Evolutionary conservation across 2,888 invertebrate genomes (phyloP).

Genomic region (Macaria liturata): DNA sequence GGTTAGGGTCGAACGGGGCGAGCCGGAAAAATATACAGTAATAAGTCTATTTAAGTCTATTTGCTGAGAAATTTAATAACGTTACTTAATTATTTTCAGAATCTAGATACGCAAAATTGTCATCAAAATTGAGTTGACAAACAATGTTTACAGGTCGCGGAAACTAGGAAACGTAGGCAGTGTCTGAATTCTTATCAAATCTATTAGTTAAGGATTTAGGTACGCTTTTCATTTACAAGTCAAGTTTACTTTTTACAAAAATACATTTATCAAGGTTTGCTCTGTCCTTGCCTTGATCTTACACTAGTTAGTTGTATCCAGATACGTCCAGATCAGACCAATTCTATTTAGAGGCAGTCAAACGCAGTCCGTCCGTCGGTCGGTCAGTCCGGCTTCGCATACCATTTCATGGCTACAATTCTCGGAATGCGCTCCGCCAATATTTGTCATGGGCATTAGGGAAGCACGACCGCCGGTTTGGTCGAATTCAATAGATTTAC

Average conservation of each 20-base stretch:
- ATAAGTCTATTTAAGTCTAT: background rate
- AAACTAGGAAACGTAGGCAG: too few species aligned
- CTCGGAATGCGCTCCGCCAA: constrained; percentile 59
- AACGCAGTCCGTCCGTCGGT: constrained; percentile 9
- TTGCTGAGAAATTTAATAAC: too few species aligned
- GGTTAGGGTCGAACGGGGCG: constrained; percentile 3
- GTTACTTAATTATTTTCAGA: too few species aligned
- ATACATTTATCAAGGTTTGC: too few species aligned
- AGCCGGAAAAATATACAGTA: background rate
- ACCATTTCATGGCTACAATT: constrained; percentile 42
- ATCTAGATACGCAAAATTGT: too few species aligned
- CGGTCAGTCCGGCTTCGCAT: constrained; percentile 30
- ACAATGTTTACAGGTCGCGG: too few species aligned
- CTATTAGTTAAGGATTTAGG: too few species aligned
- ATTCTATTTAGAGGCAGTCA: constrained; percentile 15
- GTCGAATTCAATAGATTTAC: constrained; percentile 45
- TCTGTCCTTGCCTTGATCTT: too few species aligned
- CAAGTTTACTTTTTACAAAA: too few species aligned
- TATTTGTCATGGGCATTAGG: constrained; percentile 60
- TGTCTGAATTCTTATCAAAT: too few species aligned
- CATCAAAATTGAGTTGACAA: too few species aligned
- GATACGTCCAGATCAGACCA: constrained; percentile 4
- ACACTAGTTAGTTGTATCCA: background rate
- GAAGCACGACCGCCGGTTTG: constrained; percentile 49
- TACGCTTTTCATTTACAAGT: too few species aligned